Evolutionary conservation across 2,113 vertebrate genomes (phyloP).

Genomic region (Gobius niger): DNA sequence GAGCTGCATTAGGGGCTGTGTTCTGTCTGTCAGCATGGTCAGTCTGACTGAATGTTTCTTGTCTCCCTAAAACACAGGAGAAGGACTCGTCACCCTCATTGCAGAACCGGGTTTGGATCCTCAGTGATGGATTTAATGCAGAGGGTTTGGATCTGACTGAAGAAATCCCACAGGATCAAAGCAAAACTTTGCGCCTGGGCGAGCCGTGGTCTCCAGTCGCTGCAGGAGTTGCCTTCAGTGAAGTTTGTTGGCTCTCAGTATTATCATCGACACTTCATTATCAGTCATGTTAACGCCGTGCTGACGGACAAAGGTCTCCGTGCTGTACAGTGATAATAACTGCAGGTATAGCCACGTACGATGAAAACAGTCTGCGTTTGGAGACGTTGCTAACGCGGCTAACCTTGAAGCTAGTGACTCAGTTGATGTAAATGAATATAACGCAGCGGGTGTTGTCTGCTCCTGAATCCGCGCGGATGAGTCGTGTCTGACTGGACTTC

Average conservation of each 20-base stretch:
- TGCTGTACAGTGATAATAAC: too few relatives aligned
- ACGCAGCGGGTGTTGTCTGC: conserved; percentile 59
- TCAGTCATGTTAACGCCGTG: not conserved
- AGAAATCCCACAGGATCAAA: not conserved
- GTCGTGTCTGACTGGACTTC: conserved; percentile 16
- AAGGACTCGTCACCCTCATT: conserved; percentile 7
- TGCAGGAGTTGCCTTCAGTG: conserved; percentile 37
- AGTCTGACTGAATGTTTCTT: not conserved
- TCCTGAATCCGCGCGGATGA: conserved; percentile 17
- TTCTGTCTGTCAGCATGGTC: too few relatives aligned
- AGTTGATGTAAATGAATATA: conserved; percentile 36
- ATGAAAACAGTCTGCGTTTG: not conserved
- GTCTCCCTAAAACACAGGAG: conserved; percentile 10
- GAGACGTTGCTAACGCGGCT: conserved; percentile 36
- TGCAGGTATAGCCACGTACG: not conserved
- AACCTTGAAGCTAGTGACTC: conserved; percentile 40
- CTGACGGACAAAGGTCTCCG: not conserved
- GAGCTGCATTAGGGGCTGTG: not conserved
- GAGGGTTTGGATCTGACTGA: not conserved
- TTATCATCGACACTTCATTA: not conserved
- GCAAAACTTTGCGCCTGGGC: not conserved
- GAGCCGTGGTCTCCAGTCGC: not conserved
- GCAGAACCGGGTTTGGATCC: not conserved
- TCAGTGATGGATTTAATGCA: not conserved
- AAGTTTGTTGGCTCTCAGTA: not conserved